Conservation (phyloP, 2,888 invertebrate genomes). For the Orchesella flavescens region DNA sequence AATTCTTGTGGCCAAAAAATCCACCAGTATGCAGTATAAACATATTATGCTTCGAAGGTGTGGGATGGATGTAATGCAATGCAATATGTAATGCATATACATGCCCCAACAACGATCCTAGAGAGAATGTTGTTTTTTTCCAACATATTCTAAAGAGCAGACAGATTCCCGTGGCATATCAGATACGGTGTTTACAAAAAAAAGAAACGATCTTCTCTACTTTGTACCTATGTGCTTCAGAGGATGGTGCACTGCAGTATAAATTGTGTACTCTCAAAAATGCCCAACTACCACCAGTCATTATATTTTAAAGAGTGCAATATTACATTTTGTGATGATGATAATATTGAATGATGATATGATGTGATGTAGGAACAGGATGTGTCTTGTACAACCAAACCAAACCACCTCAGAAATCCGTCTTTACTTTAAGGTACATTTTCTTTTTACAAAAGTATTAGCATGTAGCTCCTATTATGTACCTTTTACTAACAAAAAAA, state of each 20-base stretch:
- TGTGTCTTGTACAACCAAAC: too few relatives aligned
- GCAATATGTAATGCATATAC: neutral
- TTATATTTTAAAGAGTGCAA: too few relatives aligned
- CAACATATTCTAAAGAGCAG: neutral
- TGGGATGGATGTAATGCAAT: neutral
- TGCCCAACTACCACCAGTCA: neutral
- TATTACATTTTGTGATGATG: too few relatives aligned
- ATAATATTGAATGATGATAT: too few relatives aligned
- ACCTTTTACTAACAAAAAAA: neutral
- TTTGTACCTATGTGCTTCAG: neutral
- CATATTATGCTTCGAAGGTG: neutral
- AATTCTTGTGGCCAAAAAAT: slow-evolving; percentile 7
- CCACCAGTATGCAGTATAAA: neutral
- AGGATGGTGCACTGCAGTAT: neutral
- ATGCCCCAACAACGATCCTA: neutral
- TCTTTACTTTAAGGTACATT: too few relatives aligned
- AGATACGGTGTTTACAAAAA: slow-evolving; percentile 13
- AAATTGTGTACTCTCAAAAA: neutral
- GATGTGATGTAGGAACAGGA: too few relatives aligned
- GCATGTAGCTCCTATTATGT: too few relatives aligned
- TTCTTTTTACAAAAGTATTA: too few relatives aligned
- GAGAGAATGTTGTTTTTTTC: neutral
- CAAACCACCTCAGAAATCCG: too few relatives aligned
- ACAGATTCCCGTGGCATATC: slow-evolving; percentile 5
- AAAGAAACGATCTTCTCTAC: neutral